Conservation (phyloP, 1,140 invertebrate genomes). For the Grapholita molesta region DNA sequence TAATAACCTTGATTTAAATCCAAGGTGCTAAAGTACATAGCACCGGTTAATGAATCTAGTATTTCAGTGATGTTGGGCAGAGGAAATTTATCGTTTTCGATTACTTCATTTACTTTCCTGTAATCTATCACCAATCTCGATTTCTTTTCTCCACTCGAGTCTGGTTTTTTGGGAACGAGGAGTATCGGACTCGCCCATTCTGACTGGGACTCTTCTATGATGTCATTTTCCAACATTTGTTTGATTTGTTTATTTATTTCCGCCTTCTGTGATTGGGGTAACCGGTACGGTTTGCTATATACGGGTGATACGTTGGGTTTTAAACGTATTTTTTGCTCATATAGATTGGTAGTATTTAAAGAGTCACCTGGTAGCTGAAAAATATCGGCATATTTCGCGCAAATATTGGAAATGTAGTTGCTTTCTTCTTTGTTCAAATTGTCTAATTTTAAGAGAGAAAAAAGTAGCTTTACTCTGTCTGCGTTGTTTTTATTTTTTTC, state of each 20-base stretch:
- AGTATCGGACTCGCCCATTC: conserved; percentile 35
- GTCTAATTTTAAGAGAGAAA: conserved; percentile 29
- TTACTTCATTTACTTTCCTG: conserved; percentile 26
- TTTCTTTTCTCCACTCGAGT: conserved; percentile 21
- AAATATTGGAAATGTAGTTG: conserved; percentile 31
- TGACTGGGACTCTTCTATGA: conserved; percentile 33
- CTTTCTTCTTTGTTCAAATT: conserved; percentile 36
- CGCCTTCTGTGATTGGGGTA: conserved; percentile 30
- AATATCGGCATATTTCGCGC: conserved; percentile 40
- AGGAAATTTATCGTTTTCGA: conserved; percentile 34
- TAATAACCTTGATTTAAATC: conserved; percentile 29
- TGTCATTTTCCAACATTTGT: conserved; percentile 27
- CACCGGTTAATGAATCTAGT: conserved; percentile 31
- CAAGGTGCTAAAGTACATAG: conserved; percentile 30
- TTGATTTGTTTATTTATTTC: conserved; percentile 33
- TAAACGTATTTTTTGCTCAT: conserved; percentile 34
- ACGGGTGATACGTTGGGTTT: conserved; percentile 32
- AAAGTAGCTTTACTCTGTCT: conserved; percentile 23
- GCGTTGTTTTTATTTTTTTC: conserved; percentile 15
- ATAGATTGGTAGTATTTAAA: conserved; percentile 30
- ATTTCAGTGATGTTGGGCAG: conserved; percentile 36
- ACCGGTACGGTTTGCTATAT: conserved; percentile 43
- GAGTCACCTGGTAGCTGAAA: conserved; percentile 39
- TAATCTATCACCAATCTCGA: conserved; percentile 37
- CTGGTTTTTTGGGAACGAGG: conserved; percentile 32